Evolutionary conservation across 2,113 vertebrate genomes (phyloP).

Genomic region (Plecturocebus donacophilus): DNA sequence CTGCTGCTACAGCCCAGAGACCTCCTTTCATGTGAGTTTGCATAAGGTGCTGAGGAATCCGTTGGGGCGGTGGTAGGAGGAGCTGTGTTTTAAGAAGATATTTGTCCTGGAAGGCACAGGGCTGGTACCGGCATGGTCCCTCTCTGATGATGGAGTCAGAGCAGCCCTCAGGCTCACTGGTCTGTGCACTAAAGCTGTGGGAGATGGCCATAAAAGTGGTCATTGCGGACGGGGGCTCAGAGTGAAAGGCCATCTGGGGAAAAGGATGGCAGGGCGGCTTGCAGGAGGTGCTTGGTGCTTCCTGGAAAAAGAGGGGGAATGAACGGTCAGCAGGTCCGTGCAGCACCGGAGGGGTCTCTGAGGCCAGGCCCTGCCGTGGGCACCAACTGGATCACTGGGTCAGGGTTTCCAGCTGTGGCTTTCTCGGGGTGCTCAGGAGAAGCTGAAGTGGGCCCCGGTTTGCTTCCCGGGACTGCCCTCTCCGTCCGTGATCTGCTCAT

Average conservation of each 20-base stretch:
- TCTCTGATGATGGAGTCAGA: neutral
- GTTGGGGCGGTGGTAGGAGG: neutral
- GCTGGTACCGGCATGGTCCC: accelerated
- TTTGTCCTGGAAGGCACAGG: neutral
- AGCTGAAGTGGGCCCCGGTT: neutral
- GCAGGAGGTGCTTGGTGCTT: constrained; percentile 68
- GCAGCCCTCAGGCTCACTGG: neutral
- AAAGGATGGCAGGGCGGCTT: no score
- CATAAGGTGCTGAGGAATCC: neutral
- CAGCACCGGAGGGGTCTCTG: neutral
- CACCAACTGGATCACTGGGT: neutral
- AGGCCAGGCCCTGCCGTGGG: no score
- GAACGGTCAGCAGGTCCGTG: accelerated
- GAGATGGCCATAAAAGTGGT: neutral
- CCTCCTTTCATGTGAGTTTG: neutral
- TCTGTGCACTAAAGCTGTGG: neutral
- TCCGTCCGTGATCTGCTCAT: accelerated
- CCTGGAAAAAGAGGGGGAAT: constrained; percentile 57
- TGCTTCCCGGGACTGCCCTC: no score
- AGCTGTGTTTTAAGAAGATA: neutral
- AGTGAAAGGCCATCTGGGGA: constrained; percentile 83
- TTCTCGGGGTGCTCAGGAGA: neutral
- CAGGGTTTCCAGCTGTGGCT: accelerated
- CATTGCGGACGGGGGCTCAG: constrained; percentile 81
- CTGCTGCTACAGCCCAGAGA: neutral